Evolutionary conservation across 2,113 vertebrate species (phyloP).

Genomic region (Peromyscus leucopus): DNA sequence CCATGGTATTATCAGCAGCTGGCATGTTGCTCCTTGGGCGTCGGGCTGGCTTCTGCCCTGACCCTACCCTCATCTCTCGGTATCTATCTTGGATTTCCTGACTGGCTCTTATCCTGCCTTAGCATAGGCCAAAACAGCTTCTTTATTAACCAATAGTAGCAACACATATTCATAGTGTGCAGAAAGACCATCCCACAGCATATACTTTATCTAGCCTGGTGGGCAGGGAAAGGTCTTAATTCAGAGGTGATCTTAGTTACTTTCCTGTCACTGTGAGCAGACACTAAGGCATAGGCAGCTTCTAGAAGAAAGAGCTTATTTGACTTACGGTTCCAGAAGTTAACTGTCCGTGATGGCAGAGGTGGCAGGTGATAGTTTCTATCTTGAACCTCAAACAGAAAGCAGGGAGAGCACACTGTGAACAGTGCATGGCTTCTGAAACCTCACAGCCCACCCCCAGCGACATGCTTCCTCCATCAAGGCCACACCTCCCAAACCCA

Average conservation of each 20-base stretch:
- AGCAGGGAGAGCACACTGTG: background rate
- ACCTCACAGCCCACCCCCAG: background rate
- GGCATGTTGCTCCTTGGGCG: no score
- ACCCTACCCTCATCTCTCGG: no score
- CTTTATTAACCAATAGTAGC: no score
- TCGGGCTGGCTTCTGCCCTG: no score
- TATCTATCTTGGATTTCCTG: no score
- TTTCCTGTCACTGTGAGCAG: background rate
- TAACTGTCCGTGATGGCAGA: background rate
- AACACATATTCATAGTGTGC: no score
- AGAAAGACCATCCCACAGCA: no score
- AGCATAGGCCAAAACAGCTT: no score
- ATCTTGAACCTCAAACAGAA: background rate
- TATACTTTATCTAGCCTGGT: background rate
- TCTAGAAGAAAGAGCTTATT: background rate
- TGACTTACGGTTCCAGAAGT: background rate
- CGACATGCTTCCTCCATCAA: background rate
- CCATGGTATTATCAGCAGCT: no score
- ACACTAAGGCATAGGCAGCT: background rate
- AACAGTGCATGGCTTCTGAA: background rate
- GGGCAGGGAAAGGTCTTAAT: background rate
- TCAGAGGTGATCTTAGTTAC: background rate
- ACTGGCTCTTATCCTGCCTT: no score
- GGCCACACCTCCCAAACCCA: background rate
- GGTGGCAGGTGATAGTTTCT: background rate